phyloP scores from a whole-genome alignment of 23 tunicate species.

The Styela clava region DNA sequence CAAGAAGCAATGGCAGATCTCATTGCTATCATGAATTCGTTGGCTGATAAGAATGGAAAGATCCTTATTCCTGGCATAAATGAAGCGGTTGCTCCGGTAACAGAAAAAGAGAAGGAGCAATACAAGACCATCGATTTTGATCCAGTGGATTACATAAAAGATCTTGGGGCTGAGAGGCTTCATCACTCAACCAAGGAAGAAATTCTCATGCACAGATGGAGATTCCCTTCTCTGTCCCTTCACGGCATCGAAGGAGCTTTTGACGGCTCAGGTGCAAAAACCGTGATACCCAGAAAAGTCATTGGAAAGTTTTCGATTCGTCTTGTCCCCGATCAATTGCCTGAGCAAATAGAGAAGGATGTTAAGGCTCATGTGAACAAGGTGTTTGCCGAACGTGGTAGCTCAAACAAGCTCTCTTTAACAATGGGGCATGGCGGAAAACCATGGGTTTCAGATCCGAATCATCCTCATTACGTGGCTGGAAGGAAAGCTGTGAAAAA shows the following conservation, averaged over 20 bases:
- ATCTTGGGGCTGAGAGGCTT: constrained; percentile 70
- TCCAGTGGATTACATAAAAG: constrained; percentile 87
- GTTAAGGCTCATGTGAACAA: constrained; percentile 68
- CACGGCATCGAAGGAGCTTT: constrained; percentile 99
- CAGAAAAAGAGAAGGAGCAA: constrained; percentile 62
- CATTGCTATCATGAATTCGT: constrained; percentile 74
- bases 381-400: constrained; percentile 56
- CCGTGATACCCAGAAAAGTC: constrained; percentile 95
- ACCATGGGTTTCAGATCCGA: constrained; percentile 97
- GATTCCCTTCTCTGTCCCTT: constrained; percentile 85
- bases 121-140: constrained; percentile 92
- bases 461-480: constrained; percentile 88
- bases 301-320: constrained; percentile 99
- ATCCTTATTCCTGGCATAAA: constrained; percentile 82
- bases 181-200: constrained; percentile 57
- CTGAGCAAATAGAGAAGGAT: constrained; percentile 76
- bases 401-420: constrained; percentile 56
- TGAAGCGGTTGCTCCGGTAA: constrained; percentile 86
- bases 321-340: constrained; percentile 87
- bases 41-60: constrained; percentile 86
- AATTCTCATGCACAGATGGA: constrained; percentile 96
- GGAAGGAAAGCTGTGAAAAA: constrained; percentile 91
- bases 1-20: constrained; percentile 94
- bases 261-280: constrained; percentile 97
- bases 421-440: constrained; percentile 96